Base-by-base conservation (phyloP, 2,888 invertebrate genomes). In the Chymomyza caudatula region DNA sequence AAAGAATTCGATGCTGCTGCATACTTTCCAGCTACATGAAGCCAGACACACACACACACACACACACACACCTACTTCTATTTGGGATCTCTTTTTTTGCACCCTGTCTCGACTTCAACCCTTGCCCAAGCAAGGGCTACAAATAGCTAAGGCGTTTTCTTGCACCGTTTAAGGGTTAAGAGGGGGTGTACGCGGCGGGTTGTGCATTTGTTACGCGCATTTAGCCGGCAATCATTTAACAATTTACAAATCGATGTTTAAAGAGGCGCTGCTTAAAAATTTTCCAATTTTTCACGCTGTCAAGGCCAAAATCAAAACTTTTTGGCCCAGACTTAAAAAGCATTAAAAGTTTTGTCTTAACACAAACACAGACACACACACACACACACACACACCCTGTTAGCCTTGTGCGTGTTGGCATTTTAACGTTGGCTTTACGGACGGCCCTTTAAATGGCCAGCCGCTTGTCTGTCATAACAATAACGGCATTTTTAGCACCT, bases 231-330 rank as follows among this genome's bases (percentile, higher is more conserved):
- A 88, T 88, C 87, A 78, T 85, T 85, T 86, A 80, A 81, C 88
- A 87, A 88, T 88, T 88, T 85, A 82, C 88, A 88, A 89, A 89
- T 89, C 88, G 88, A 87, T 85, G 76, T 87, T 89, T 89, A 88
- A 88, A 79, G 22, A 51, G n/a, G 73, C 85, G 81, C 74, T 76
- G 71, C 76, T 85, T 78, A 71, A 84, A 74, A 69, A 70, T 77
- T 72, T 74, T 74, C 19, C 56, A 37, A 37, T 17, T 29, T 37
- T 8, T 13, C 17, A 8, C 61, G 71, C 29, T 61, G 52, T 54
- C 54, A 60, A 53, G 44, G 61, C n/a, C 25, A 13, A 52, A 52
- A 63, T 63, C 58, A 63, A 76, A 80, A 84, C 52, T 77, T 82
- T 77, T 56, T 51, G 43, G 63, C 73, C 23, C 25, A 20, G 25